Evolutionary conservation across 2,797 vertebrate genomes (phyloP).

Genomic region (Myiotriccus ornatus): DNA sequence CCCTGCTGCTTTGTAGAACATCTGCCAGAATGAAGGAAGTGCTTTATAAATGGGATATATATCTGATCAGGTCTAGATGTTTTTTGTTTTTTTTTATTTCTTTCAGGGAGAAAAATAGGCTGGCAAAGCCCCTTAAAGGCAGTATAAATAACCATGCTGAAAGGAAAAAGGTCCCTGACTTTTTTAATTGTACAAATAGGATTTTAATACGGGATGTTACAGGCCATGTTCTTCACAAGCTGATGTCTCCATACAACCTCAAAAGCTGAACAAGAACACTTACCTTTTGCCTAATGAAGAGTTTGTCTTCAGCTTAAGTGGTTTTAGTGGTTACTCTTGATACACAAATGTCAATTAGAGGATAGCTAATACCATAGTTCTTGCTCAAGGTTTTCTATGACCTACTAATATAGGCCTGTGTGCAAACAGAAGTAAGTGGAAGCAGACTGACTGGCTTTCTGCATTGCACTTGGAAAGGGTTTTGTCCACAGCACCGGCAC

Average conservation of each 20-base stretch:
- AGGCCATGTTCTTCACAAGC: neutral
- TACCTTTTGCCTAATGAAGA: neutral
- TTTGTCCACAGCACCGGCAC: neutral
- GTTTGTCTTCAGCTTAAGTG: neutral
- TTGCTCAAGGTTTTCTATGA: neutral
- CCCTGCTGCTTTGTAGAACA: neutral
- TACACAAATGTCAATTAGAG: accelerated
- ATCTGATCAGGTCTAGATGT: neutral
- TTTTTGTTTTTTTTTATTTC: neutral
- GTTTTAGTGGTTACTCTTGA: neutral
- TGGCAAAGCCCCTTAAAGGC: neutral
- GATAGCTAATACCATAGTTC: neutral
- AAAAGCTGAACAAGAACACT: neutral
- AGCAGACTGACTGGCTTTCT: neutral
- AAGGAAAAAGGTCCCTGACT: neutral
- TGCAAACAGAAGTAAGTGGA: neutral
- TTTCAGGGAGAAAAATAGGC: neutral
- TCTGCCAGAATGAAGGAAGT: neutral
- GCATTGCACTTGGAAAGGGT: neutral
- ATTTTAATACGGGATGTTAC: neutral
- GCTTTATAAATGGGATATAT: neutral
- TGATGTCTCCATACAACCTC: neutral
- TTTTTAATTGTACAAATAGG: neutral
- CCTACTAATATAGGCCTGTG: neutral
- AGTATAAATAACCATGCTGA: neutral